phyloP scores from a whole-genome alignment of 2,888 invertebrate species.

The Pasiphila rectangulata region DNA sequence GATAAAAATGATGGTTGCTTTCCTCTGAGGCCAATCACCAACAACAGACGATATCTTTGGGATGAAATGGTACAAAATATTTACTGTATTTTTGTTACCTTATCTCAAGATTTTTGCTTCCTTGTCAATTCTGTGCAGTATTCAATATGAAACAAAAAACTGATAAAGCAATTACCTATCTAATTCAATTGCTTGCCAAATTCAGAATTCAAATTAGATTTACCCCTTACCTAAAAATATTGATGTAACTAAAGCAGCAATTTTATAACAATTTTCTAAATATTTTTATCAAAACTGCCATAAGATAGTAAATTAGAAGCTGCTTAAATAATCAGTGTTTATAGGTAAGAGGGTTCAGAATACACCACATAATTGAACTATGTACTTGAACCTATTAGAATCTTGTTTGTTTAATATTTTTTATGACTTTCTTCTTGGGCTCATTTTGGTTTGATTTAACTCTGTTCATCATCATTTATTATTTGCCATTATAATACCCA shows the following conservation, averaged over 20 bases:
- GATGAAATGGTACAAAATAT: conserved; percentile 74
- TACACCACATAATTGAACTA: conserved; percentile 4
- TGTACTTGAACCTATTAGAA: background rate
- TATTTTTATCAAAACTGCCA: too few species aligned
- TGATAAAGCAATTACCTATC: background rate
- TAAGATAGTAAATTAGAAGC: too few species aligned
- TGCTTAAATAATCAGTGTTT: too few species aligned
- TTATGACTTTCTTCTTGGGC: background rate
- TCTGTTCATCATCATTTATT: too few species aligned
- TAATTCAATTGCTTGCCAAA: too few species aligned
- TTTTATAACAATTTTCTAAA: too few species aligned
- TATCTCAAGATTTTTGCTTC: conserved; percentile 21
- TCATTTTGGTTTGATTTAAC: background rate
- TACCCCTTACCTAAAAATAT: too few species aligned
- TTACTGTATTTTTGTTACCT: conserved; percentile 39
- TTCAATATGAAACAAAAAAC: background rate
- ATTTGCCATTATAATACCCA: too few species aligned
- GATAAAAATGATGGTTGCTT: conserved; percentile 38
- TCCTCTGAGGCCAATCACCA: conserved; percentile 27
- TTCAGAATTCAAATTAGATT: too few species aligned
- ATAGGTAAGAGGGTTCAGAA: too few species aligned
- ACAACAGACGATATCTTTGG: conserved; percentile 63
- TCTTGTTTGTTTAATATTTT: background rate
- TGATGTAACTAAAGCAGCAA: too few species aligned
- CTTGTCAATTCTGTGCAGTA: conserved; percentile 1